Evolutionary conservation across 2,888 invertebrate genomes (phyloP).

Genomic region (Drosophila birchii): DNA sequence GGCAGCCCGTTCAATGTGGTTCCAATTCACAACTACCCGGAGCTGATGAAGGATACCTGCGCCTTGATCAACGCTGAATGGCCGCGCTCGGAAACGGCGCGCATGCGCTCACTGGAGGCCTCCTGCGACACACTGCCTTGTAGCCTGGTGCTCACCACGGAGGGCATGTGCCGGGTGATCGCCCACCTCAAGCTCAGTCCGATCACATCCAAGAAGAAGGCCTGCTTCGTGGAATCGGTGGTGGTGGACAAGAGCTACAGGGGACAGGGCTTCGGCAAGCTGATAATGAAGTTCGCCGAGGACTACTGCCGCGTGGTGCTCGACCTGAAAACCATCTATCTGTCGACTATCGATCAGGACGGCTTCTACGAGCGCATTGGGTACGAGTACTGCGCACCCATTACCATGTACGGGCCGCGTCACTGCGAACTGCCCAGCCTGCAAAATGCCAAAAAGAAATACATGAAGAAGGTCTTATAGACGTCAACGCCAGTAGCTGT

Average conservation of each 20-base stretch:
- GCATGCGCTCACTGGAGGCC: conserved; percentile 90
- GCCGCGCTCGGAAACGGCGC: conserved; percentile 92
- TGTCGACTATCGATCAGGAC: conserved; percentile 91
- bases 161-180: conserved; percentile 86
- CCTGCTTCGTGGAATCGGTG: conserved; percentile 93
- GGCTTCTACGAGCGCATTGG: conserved; percentile 91
- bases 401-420: conserved; percentile 88
- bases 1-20: conserved; percentile 86
- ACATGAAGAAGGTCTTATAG: conserved; percentile 85
- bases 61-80: conserved; percentile 93
- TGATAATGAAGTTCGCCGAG: conserved; percentile 90
- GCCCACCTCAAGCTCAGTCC: conserved; percentile 92
- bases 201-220: conserved; percentile 89
- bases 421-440: conserved; percentile 84
- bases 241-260: conserved; percentile 90
- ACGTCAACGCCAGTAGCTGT: conserved; percentile 71
- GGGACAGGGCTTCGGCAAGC: conserved; percentile 91
- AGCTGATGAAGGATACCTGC: conserved; percentile 90
- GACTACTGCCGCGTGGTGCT: conserved; percentile 89
- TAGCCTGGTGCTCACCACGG: conserved; percentile 88
- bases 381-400: conserved; percentile 88
- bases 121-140: conserved; percentile 91
- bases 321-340: conserved; percentile 88
- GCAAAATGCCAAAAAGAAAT: conserved; percentile 84
- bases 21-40: conserved; percentile 90